These are phyloP conservation scores for Aplodontia rufa DNA, from an alignment of 2,113 vertebrate species.

Conservation along the genomic window DNA sequence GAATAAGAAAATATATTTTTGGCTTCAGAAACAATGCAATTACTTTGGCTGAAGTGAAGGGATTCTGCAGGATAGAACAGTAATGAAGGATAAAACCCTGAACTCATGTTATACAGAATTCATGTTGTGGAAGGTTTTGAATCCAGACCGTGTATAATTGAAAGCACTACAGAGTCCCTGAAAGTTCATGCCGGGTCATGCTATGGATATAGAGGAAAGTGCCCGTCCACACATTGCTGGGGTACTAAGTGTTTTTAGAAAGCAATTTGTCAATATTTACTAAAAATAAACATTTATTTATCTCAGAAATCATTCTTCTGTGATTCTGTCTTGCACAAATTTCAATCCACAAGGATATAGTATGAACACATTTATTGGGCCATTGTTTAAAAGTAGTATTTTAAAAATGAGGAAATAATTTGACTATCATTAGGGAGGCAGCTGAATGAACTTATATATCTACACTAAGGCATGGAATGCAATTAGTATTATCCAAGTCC, in stretches of 20 bases:
- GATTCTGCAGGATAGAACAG: background rate
- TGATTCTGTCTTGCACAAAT: background rate
- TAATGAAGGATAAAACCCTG: background rate
- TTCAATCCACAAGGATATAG: background rate
- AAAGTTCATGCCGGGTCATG: background rate
- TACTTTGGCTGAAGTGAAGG: background rate
- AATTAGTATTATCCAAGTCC: background rate
- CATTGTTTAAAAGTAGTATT: constrained; percentile 7
- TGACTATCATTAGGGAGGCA: background rate
- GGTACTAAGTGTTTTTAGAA: background rate
- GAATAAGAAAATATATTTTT: background rate
- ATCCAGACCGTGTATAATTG: background rate
- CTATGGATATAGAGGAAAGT: background rate
- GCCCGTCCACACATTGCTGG: background rate
- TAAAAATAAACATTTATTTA: constrained; percentile 11
- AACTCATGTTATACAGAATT: background rate
- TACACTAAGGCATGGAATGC: background rate
- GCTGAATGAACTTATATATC: background rate
- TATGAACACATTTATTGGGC: background rate
- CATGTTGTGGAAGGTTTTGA: background rate
- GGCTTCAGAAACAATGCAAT: background rate
- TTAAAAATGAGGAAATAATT: background rate
- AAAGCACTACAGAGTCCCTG: background rate
- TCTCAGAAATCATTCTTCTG: background rate
- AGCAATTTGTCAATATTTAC: background rate